Evolutionary conservation across 2,888 invertebrate species (phyloP).

Genomic region (Meteorus colon): DNA sequence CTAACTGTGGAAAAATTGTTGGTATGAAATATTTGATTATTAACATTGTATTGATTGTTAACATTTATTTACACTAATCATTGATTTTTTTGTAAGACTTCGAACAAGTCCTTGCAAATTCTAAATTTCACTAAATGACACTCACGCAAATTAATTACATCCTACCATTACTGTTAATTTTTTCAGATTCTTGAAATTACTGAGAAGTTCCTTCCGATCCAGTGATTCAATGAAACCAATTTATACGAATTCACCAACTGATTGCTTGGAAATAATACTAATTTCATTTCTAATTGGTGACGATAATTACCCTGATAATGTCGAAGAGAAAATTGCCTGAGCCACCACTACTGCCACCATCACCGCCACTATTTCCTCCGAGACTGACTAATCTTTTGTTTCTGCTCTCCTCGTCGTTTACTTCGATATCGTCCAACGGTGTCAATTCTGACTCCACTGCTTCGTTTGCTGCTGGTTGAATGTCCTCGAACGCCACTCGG

Average conservation of each 20-base stretch:
- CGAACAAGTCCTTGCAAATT: too few relatives aligned
- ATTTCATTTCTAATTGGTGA: background rate
- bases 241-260: too few relatives aligned
- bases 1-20: slow-evolving; percentile 77
- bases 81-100: too few relatives aligned
- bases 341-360: slow-evolving; percentile 77
- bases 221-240: too few relatives aligned
- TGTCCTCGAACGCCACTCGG: slow-evolving; percentile 76
- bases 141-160: too few relatives aligned
- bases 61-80: too few relatives aligned
- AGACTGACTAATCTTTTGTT: slow-evolving; percentile 80
- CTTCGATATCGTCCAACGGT: slow-evolving; percentile 80
- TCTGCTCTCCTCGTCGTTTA: slow-evolving; percentile 85
- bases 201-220: too few relatives aligned
- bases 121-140: too few relatives aligned
- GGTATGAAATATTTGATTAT: background rate
- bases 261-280: too few relatives aligned
- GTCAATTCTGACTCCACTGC: slow-evolving; percentile 81
- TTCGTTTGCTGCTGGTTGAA: slow-evolving; percentile 77
- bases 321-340: slow-evolving; percentile 92
- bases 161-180: too few relatives aligned
- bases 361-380: slow-evolving; percentile 53
- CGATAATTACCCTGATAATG: slow-evolving; percentile 85
- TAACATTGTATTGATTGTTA: background rate
- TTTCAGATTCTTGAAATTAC: too few relatives aligned